Evolutionary conservation across 2,888 invertebrate genomes (phyloP).

Genomic region (Drosophila emarginata): DNA sequence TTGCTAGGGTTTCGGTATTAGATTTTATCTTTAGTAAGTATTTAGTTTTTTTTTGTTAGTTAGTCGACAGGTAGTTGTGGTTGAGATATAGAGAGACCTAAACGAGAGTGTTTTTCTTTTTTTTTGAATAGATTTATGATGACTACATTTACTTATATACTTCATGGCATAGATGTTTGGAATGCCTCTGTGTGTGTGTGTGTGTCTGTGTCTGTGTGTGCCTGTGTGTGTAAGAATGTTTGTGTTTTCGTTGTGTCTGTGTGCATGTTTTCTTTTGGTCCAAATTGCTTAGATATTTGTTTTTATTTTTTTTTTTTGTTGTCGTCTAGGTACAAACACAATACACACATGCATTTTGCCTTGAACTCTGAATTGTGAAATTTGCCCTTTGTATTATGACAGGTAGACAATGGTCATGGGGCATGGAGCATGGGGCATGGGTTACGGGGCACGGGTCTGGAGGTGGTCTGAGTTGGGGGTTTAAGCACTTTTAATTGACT

Average conservation of each 20-base stretch:
- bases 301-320: neutral
- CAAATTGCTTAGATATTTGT: conserved; percentile 59
- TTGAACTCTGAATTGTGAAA: conserved; percentile 21
- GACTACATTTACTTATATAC: conserved; percentile 15
- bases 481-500: conserved; percentile 65
- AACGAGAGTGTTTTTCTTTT: neutral
- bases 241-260: neutral
- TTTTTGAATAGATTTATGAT: conserved; percentile 34
- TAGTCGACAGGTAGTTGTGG: conserved; percentile 70
- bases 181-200: conserved; percentile 7
- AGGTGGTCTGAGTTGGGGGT: conserved; percentile 16
- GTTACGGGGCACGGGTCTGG: neutral
- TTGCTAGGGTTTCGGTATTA: conserved; percentile 3
- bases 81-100: conserved; percentile 27
- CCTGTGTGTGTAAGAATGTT: neutral
- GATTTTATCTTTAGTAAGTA: conserved; percentile 7
- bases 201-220: conserved; percentile 10
- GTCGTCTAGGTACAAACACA: conserved; percentile 45
- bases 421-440: neutral
- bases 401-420: neutral
- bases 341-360: conserved; percentile 17
- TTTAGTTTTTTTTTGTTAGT: conserved; percentile 6
- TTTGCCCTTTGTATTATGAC: neutral
- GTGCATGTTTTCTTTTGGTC: conserved; percentile 57
- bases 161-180: conserved; percentile 17